Conservation (phyloP, 2,113 vertebrate species). For the Dermatemys mawii region DNA sequence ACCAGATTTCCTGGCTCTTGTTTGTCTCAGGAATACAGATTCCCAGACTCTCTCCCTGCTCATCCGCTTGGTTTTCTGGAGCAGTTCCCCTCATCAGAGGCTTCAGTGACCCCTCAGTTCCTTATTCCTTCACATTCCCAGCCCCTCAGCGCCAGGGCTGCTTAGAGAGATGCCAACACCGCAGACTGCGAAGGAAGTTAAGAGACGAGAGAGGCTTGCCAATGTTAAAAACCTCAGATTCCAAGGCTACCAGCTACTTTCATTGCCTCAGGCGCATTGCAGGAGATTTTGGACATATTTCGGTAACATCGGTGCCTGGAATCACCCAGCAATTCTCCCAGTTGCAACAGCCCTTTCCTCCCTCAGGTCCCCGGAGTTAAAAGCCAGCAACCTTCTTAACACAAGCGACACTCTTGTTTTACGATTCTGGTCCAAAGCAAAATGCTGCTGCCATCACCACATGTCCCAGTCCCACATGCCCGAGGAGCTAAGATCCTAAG, state of each 20-base stretch:
- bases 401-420: neutral
- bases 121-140: fast-evolving
- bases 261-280: neutral
- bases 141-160: neutral
- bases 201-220: too few species aligned
- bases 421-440: neutral
- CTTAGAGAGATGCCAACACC: neutral
- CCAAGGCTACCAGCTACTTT: neutral
- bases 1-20: too few species aligned
- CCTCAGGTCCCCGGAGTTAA: neutral
- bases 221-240: neutral
- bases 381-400: neutral
- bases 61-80: too few species aligned
- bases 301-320: neutral
- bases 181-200: neutral
- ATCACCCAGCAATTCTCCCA: neutral
- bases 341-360: neutral
- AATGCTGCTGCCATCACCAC: neutral
- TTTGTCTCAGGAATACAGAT: too few species aligned
- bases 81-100: too few species aligned
- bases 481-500: neutral
- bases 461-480: too few species aligned
- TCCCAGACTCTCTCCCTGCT: too few species aligned
- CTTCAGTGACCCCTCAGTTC: neutral
- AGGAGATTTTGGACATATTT: neutral